Percentiles rank a stretch among this genome's conserved stretches.
Conservation (phyloP, 92 coral and sea anemone species). For the Umimayanthus chanpuru region DNA sequence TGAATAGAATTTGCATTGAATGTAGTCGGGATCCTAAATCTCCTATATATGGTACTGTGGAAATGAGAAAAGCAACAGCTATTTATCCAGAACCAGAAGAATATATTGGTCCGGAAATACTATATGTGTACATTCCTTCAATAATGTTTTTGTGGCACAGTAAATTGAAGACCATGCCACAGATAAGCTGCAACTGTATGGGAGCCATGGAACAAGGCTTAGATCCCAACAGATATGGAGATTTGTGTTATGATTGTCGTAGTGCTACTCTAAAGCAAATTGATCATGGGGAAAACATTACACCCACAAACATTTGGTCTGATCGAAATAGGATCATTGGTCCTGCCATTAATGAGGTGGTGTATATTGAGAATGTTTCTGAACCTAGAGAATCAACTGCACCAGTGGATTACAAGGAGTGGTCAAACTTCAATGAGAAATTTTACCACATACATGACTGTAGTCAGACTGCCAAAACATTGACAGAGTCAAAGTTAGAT, state of each 20-base stretch:
- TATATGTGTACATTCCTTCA: not conserved
- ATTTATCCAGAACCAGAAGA: slow-evolving; percentile 7
- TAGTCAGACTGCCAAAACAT: not conserved
- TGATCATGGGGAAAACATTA: not conserved
- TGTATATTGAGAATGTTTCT: slow-evolving; percentile 5
- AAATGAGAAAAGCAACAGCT: not conserved
- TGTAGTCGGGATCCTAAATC: not conserved
- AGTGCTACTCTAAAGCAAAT: not conserved
- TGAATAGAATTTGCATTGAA: not conserved
- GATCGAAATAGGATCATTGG: not conserved
- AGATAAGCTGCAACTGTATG: not conserved
- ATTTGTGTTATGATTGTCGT: not conserved
- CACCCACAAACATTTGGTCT: slow-evolving; percentile 13
- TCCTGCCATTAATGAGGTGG: not conserved
- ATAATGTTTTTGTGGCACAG: not conserved
- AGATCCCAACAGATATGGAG: slow-evolving; percentile 2
- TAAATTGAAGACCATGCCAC: not conserved
- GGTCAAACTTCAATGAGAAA: not conserved
- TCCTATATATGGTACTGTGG: not conserved
- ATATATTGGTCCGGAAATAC: not conserved
- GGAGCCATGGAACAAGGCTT: not conserved
- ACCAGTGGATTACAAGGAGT: not conserved
- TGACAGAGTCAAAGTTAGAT: not conserved
- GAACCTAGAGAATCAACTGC: not conserved
- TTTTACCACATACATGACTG: not conserved